These are phyloP conservation scores for Aythya baeri DNA, from an alignment of 2,113 vertebrate genomes.

Conservation along the genomic window DNA sequence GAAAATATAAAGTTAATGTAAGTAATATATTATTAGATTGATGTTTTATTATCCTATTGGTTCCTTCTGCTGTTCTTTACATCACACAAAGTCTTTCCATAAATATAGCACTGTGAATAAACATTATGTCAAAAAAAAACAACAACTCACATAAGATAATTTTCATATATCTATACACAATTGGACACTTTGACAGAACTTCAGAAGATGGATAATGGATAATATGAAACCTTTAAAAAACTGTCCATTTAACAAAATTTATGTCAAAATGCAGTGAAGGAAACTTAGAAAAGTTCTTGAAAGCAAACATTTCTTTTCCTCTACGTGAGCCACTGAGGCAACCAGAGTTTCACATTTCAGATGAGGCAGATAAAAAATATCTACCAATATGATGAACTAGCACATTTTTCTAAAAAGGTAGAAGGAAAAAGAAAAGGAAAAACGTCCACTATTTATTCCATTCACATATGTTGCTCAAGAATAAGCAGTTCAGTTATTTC, in stretches of 20 bases:
- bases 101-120: background rate
- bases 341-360: background rate
- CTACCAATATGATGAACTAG: background rate
- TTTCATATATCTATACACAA: background rate
- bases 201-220: background rate
- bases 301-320: background rate
- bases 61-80: background rate
- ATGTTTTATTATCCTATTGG: background rate
- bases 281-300: background rate
- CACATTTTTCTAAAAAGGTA: background rate
- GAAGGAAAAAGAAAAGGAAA: too few species aligned
- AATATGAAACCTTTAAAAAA: background rate
- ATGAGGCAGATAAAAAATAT: slow-evolving; percentile 1
- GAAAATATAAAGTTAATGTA: background rate
- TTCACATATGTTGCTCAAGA: background rate
- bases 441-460: background rate
- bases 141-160: background rate
- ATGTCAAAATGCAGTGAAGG: background rate
- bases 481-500: background rate
- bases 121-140: background rate
- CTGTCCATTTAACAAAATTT: background rate
- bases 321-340: background rate
- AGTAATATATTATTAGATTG: background rate
- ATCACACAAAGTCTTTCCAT: background rate
- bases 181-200: background rate